A percentile compares a stretch with the other conserved stretches of the same genome.
phyloP scores from a whole-genome alignment of 2,888 invertebrate species.

The Erebia ligea region DNA sequence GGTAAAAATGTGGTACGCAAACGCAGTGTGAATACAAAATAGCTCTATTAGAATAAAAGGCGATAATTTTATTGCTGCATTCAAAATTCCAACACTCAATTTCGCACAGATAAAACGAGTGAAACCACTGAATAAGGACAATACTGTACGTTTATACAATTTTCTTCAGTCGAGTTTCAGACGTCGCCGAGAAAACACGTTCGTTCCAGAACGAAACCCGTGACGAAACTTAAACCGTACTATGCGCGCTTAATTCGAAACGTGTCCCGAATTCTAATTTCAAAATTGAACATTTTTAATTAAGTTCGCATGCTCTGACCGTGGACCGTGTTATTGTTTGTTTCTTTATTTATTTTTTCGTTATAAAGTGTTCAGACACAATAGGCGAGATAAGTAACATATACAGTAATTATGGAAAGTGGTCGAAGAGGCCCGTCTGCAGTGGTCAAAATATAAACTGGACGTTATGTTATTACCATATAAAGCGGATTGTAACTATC shows the following conservation, averaged over 20 bases:
- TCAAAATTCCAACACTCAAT: slow-evolving; percentile 20
- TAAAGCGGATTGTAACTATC: slow-evolving; percentile 64
- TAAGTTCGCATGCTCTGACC: slow-evolving; percentile 8
- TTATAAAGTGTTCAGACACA: slow-evolving; percentile 57
- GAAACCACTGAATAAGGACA: slow-evolving; percentile 15
- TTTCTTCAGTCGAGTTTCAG: slow-evolving; percentile 57
- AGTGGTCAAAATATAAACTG: slow-evolving; percentile 62
- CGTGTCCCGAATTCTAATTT: slow-evolving; percentile 23
- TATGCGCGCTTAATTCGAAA: slow-evolving; percentile 21
- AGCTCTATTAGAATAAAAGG: background rate
- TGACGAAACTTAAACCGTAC: slow-evolving; percentile 32
- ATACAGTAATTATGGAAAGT: slow-evolving; percentile 47
- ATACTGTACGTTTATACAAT: slow-evolving; percentile 26
- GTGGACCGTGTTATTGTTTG: slow-evolving; percentile 11
- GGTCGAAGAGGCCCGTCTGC: slow-evolving; percentile 54
- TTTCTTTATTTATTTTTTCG: slow-evolving; percentile 42
- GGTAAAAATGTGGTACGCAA: background rate
- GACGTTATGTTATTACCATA: slow-evolving; percentile 72
- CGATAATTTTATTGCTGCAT: slow-evolving; percentile 15
- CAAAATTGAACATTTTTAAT: slow-evolving; percentile 3
- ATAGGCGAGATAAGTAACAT: slow-evolving; percentile 58
- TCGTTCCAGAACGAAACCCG: slow-evolving; percentile 14
- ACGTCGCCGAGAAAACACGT: slow-evolving; percentile 49
- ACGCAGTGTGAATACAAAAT: slow-evolving; percentile 1
- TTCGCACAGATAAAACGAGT: slow-evolving; percentile 16